Evolutionary conservation across 2,113 vertebrate species (phyloP), one percentile per base, ranked within the genome.

Genomic region (Spea bombifrons): DNA sequence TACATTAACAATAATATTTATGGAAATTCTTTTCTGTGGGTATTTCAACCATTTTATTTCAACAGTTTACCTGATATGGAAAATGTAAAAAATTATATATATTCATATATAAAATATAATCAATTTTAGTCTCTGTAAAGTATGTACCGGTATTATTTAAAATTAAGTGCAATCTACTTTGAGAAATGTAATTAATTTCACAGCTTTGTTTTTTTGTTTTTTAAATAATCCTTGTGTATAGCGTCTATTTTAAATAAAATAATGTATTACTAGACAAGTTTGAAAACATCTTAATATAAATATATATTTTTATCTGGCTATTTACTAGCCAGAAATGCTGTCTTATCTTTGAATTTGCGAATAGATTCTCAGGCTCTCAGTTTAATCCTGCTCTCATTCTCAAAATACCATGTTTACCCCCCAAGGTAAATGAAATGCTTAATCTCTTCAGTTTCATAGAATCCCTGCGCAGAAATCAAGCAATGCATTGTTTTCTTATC

Each of bases 341-440:
- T 63, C 30, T 73, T 68, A 73, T 67, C 63, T 61, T 64, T 44
- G 15, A 49, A 63, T 65, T 73, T 80, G 15, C 53, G 64, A 73
- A 49, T 55, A 68, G 63, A 30, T 72, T 78, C 12, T 63, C 66
- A 71, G 55, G 10, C 64, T 57, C 71, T 80, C 53, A 12, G 52
- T 74, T 50, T 80, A 74, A 80, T 80, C 78, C 71, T 73, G 52
- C 64, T 61, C 71, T 73, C 50, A 43, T 74, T 73, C 66, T 63
- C 76, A 57, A 74, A 78, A 80, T 80, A 74, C 45, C 45, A 61
- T 80, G 78, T 80, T 80, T 80, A 80, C 78, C 78, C 78, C 78
- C 71, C 78, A 73, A 71, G 77, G 77, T 73, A 79, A 73, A 73
- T 79, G 63, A 79, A 73, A 79, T 79, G 77, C 77, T 63, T 73